Evolutionary conservation across 2,113 vertebrate species (phyloP).

Genomic region (Tupaia chinensis): DNA sequence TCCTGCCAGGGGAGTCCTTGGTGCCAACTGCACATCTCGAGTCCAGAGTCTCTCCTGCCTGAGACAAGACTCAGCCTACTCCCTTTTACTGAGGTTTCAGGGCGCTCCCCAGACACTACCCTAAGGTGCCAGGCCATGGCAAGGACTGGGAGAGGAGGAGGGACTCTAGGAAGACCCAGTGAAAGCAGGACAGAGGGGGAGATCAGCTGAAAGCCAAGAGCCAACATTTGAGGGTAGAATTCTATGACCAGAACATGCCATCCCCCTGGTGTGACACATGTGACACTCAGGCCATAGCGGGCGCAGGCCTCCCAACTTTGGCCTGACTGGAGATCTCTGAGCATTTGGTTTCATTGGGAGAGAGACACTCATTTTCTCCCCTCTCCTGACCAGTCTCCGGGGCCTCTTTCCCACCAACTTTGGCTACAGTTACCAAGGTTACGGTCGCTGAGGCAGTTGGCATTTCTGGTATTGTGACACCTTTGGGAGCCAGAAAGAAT

Average conservation of each 20-base stretch:
- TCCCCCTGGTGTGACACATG: fast-evolving
- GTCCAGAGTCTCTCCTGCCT: neutral
- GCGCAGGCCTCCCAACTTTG: neutral
- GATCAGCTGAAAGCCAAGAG: neutral
- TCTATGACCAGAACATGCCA: neutral
- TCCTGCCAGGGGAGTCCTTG: neutral
- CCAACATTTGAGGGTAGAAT: neutral
- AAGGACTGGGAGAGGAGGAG: neutral
- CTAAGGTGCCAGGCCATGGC: neutral
- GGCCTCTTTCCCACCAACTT: neutral
- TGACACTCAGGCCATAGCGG: neutral
- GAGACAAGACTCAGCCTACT: neutral
- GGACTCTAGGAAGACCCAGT: neutral
- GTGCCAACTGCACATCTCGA: neutral
- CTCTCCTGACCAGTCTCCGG: neutral
- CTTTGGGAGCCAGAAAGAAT: neutral
- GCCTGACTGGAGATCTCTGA: neutral
- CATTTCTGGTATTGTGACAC: neutral
- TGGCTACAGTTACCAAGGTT: neutral
- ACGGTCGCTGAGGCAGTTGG: neutral
- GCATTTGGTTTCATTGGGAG: neutral
- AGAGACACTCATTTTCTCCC: neutral
- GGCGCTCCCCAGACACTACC: neutral
- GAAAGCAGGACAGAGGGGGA: neutral
- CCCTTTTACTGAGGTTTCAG: neutral